Percentiles rank a stretch among this genome's conserved stretches.
Conservation (phyloP, 2,888 invertebrate species). For the Embidobia sp. region DNA sequence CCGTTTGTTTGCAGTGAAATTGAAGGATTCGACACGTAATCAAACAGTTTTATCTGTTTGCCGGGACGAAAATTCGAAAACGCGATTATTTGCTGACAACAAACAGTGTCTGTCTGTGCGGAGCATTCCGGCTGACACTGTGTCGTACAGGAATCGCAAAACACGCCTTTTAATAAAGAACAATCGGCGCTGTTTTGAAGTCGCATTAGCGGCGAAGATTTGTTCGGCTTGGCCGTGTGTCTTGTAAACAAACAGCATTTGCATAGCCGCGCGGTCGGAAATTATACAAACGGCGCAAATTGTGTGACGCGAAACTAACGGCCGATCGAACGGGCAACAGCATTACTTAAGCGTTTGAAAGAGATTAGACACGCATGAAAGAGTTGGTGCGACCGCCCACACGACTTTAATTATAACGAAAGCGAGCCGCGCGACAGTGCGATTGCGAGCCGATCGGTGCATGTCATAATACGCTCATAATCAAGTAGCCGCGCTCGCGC, state of each 20-base stretch:
- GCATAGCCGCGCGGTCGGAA: slow-evolving; percentile 35
- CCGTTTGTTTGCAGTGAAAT: neutral
- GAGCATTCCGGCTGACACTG: neutral
- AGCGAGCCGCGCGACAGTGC: slow-evolving; percentile 53
- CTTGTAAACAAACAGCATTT: slow-evolving; percentile 47
- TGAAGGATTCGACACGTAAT: no score
- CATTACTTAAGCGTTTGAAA: slow-evolving; percentile 61
- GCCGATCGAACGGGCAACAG: slow-evolving; percentile 32
- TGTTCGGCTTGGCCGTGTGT: slow-evolving; percentile 11
- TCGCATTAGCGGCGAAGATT: slow-evolving; percentile 25
- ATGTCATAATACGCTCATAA: slow-evolving; percentile 58
- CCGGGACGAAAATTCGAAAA: neutral
- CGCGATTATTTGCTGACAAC: neutral
- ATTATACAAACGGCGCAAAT: slow-evolving; percentile 54
- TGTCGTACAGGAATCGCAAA: no score
- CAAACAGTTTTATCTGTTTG: no score
- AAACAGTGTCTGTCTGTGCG: neutral
- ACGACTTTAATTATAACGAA: slow-evolving; percentile 62
- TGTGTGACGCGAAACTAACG: slow-evolving; percentile 52
- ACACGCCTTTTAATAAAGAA: slow-evolving; percentile 3
- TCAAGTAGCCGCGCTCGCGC: slow-evolving; percentile 42
- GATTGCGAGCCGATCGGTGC: slow-evolving; percentile 43
- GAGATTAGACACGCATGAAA: slow-evolving; percentile 65
- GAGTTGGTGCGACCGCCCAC: slow-evolving; percentile 56
- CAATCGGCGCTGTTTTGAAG: slow-evolving; percentile 23